These are phyloP conservation scores for Hemithea aestivaria DNA, from an alignment of 2,888 invertebrate genomes.

Conservation along the genomic window DNA sequence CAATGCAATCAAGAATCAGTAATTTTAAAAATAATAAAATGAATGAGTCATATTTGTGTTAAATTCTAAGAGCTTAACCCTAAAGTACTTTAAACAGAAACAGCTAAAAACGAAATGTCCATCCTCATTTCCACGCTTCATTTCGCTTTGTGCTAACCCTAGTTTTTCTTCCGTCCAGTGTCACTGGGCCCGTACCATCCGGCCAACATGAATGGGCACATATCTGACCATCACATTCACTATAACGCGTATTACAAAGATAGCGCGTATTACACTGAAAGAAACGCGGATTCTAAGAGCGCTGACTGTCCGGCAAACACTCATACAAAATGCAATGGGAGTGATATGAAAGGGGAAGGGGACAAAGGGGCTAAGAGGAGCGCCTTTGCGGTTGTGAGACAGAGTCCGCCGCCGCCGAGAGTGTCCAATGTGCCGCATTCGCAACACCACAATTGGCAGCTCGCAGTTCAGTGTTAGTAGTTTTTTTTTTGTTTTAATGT, in stretches of 20 bases:
- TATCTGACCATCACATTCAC: slow-evolving; percentile 71
- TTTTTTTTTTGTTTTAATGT: slow-evolving; percentile 41
- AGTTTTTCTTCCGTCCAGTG: slow-evolving; percentile 57
- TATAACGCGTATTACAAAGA: slow-evolving; percentile 75
- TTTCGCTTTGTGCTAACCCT: slow-evolving; percentile 74
- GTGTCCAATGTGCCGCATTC: slow-evolving; percentile 48
- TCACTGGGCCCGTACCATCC: slow-evolving; percentile 75
- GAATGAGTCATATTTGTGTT: no score
- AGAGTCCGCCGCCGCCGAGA: slow-evolving; percentile 75
- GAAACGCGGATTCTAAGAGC: slow-evolving; percentile 65
- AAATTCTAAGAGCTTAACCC: no score
- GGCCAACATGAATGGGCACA: slow-evolving; percentile 69
- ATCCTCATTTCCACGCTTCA: slow-evolving; percentile 48
- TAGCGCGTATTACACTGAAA: slow-evolving; percentile 73
- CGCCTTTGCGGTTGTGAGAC: slow-evolving; percentile 82
- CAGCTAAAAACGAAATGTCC: slow-evolving; percentile 34
- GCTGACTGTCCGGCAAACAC: slow-evolving; percentile 72
- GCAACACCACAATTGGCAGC: slow-evolving; percentile 77
- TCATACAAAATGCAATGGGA: slow-evolving; percentile 69
- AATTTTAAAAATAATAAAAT: no score
- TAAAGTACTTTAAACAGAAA: slow-evolving; percentile 28
- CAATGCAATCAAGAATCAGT: no score
- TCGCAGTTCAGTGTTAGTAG: slow-evolving; percentile 84
- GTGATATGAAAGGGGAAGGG: slow-evolving; percentile 63
- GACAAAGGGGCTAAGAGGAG: slow-evolving; percentile 77